Evolutionary conservation across 2,113 vertebrate species (phyloP).

Genomic region (Dromas ardeola): DNA sequence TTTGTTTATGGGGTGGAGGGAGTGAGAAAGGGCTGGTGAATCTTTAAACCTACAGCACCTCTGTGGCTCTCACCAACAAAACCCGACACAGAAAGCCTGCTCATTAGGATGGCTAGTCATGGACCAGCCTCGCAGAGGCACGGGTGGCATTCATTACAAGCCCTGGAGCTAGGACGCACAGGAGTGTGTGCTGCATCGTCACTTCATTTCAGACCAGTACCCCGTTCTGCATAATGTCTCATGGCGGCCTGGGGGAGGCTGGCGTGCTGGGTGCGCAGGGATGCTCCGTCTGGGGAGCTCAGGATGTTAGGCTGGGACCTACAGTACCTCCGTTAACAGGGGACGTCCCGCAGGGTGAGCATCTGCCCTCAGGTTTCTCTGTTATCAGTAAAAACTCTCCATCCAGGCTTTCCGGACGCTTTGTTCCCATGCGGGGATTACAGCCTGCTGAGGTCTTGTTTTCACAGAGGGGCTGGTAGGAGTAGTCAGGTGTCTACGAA

Average conservation of each 20-base stretch:
- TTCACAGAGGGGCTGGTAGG: background rate
- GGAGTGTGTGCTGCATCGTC: background rate
- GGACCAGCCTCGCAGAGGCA: background rate
- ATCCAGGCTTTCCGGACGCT: background rate
- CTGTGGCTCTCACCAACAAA: background rate
- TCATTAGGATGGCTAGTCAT: background rate
- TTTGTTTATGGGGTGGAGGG: background rate
- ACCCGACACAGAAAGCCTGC: background rate
- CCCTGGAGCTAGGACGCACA: background rate
- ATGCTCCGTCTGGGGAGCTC: background rate
- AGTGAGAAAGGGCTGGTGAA: background rate
- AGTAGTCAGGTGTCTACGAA: background rate
- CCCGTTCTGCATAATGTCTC: background rate
- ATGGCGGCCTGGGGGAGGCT: background rate
- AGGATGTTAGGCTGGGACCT: background rate
- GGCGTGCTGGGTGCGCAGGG: background rate
- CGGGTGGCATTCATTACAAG: background rate
- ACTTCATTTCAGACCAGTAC: background rate
- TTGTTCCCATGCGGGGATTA: background rate
- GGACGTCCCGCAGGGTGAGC: fast-evolving
- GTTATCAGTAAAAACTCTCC: background rate
- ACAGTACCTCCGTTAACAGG: background rate
- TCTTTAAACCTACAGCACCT: background rate
- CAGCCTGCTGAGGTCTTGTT: background rate
- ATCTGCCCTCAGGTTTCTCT: background rate